Evolutionary conservation across 2,888 invertebrate genomes (phyloP).

Genomic region (Aleiodes testaceus): DNA sequence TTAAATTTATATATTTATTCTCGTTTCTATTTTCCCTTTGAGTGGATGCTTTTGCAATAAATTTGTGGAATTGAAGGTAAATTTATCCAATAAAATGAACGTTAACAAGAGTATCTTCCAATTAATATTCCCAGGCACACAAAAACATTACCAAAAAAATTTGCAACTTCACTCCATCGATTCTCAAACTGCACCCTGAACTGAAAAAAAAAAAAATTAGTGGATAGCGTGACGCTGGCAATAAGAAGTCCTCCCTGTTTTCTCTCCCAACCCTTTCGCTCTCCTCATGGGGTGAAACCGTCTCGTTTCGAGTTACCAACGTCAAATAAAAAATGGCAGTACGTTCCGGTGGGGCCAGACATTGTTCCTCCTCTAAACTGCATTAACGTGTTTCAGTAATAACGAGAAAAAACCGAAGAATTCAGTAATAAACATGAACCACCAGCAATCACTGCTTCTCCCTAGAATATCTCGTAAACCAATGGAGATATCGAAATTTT

Average conservation of each 20-base stretch:
- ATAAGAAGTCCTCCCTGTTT: constrained; percentile 46
- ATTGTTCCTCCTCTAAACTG: not conserved
- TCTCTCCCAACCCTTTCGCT: constrained; percentile 27
- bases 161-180: constrained; percentile 2
- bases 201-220: constrained; percentile 1
- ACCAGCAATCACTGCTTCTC: too few species aligned
- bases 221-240: constrained; percentile 50
- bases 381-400: constrained; percentile 15
- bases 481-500: too few species aligned
- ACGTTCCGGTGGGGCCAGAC: constrained; percentile 30
- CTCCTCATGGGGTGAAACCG: constrained; percentile 38
- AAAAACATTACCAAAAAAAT: too few species aligned
- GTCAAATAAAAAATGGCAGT: constrained; percentile 33
- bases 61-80: too few species aligned
- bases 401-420: constrained; percentile 30
- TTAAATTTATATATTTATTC: too few species aligned
- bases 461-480: too few species aligned
- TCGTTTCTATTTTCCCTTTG: too few species aligned
- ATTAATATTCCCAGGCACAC: too few species aligned
- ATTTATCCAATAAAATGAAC: too few species aligned
- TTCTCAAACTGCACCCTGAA: constrained; percentile 19
- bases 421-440: too few species aligned
- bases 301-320: constrained; percentile 46
- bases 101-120: too few species aligned
- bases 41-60: too few species aligned